Percentiles rank a stretch among this genome's conserved stretches.
phyloP scores from a whole-genome alignment of 2,113 vertebrate species.

The Carettochelys insculpta region DNA sequence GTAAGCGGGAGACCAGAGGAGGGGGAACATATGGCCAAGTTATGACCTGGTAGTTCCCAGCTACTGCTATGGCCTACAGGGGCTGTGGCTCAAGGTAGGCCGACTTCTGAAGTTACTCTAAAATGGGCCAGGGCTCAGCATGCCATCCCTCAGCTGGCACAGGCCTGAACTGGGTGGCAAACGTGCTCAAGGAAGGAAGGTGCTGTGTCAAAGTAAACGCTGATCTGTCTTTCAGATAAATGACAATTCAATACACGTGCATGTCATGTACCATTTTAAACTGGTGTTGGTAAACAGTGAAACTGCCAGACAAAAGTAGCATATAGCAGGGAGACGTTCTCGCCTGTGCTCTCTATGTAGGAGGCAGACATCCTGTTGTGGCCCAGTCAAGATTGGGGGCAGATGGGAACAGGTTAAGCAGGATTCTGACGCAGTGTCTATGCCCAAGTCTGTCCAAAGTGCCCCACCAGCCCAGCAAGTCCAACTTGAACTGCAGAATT shows the following conservation, averaged over 20 bases:
- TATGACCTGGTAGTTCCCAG: neutral
- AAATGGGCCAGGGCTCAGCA: neutral
- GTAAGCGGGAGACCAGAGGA: neutral
- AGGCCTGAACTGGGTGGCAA: neutral
- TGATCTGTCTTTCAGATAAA: neutral
- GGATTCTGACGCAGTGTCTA: neutral
- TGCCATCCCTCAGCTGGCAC: neutral
- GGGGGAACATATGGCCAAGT: neutral
- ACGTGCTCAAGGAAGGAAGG: fast-evolving
- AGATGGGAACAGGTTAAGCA: neutral
- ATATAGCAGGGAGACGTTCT: neutral
- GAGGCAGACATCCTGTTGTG: neutral
- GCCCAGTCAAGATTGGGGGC: neutral
- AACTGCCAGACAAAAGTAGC: neutral
- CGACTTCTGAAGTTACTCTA: neutral
- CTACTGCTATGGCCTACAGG: neutral
- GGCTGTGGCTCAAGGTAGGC: neutral
- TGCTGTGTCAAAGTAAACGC: fast-evolving
- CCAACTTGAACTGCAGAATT: neutral
- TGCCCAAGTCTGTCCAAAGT: fast-evolving
- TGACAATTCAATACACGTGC: neutral
- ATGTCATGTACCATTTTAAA: neutral
- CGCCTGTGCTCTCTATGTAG: neutral
- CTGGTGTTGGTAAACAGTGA: neutral
- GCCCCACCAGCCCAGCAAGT: neutral